Conservation (phyloP, 2,113 vertebrate genomes). For the Oceanites oceanicus region DNA sequence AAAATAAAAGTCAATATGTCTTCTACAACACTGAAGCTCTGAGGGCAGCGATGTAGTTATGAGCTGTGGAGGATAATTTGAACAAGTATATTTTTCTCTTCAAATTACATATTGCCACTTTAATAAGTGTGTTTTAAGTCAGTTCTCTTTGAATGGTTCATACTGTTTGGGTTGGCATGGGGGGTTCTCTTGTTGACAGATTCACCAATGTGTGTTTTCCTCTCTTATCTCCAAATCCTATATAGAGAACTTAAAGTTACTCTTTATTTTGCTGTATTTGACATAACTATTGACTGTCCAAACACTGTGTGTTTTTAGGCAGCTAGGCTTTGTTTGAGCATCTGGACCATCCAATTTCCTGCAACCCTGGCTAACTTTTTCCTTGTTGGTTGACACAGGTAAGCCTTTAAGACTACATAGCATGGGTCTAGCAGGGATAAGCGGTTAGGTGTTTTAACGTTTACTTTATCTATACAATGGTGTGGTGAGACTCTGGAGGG, state of each 20-base stretch:
- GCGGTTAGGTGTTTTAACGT: neutral
- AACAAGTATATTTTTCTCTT: slow-evolving; percentile 41
- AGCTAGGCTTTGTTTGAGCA: neutral
- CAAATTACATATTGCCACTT: slow-evolving; percentile 47
- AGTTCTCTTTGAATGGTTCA: slow-evolving; percentile 24
- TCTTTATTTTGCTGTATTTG: neutral
- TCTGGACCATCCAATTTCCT: neutral
- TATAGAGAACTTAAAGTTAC: neutral
- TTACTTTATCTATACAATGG: neutral
- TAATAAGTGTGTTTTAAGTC: slow-evolving; percentile 52
- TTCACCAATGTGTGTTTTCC: neutral
- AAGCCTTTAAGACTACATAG: neutral
- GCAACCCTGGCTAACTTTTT: neutral
- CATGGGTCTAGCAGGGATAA: neutral
- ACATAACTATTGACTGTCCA: neutral
- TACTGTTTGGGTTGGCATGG: slow-evolving; percentile 28
- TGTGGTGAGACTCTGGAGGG: neutral
- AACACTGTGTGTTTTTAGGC: neutral
- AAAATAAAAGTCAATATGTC: slow-evolving; percentile 60
- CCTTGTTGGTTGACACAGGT: neutral
- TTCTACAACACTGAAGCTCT: slow-evolving; percentile 33
- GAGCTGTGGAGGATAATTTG: slow-evolving; percentile 31
- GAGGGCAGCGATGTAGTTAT: slow-evolving; percentile 28
- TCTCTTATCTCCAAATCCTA: slow-evolving; percentile 43
- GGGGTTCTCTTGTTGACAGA: neutral